Base-by-base conservation (phyloP, 1,140 invertebrate genomes). In the Bombus superbus region DNA sequence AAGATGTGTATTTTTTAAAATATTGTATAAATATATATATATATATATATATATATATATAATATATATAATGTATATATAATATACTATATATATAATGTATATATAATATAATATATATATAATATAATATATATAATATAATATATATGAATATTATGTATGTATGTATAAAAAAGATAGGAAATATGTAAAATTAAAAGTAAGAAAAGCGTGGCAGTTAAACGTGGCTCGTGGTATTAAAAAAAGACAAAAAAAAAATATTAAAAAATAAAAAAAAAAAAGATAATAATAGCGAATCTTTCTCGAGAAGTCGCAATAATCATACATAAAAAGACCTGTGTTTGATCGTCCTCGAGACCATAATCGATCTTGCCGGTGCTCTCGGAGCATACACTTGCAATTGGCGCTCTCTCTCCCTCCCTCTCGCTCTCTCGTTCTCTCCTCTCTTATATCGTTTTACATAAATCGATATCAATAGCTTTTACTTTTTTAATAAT, bases 391-490 rank as follows among this genome's bases (percentile, higher is more conserved):
- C 78, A 76, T 81, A 38, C 73, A 82, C 82, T 83, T 75, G 42
- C 77, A 69, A n/a, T 83, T 42, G 44, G 28, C 74, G 57, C 62
- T 80, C 80, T 68, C 42, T 74, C 69, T 85, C 80, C 35, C 83
- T 81, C 77, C 74, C 71, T 81, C 73, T 64, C 88, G 72, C 73
- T 86, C 85, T 83, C 74, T 28, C 77, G 47, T 53, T 86, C 68
- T 87, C 62, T 88, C 86, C 82, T 76, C 59, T 77, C 59, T 78
- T 86, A 69, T 86, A 75, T 83, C 85, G 62, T 68, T 91, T 81
- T 85, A 85, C 77, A 90, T 85, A 86, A 85, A 87, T 92, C 68
- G 71, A 80, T 66, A 66, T 91, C 71, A 72, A 82, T 87, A 80
- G 62, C 25, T 68, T 47, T 79, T 47, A n/a, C 59, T n/a, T 38